A percentile compares a stretch with the other conserved stretches of the same genome.
phyloP scores from a whole-genome alignment of 2,113 vertebrate species.

The Brachyistius frenatus region DNA sequence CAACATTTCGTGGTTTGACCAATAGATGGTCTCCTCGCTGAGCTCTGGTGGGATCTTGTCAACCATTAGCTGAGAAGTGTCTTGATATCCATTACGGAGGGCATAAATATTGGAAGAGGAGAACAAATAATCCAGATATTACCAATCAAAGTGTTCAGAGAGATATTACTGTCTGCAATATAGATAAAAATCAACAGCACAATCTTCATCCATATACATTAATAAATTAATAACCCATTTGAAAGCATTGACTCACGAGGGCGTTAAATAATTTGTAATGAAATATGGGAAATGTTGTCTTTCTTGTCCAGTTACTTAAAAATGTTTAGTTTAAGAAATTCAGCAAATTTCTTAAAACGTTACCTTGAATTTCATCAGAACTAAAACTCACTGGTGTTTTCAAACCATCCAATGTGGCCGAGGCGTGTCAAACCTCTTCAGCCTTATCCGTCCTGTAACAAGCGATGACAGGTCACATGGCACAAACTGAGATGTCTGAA shows the following conservation, averaged over 20 bases:
- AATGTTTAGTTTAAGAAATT: not conserved
- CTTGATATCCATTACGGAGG: slow-evolving; percentile 71
- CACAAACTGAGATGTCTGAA: slow-evolving; percentile 78
- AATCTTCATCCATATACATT: slow-evolving; percentile 36
- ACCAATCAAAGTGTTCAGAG: slow-evolving; percentile 70
- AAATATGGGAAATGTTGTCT: slow-evolving; percentile 9
- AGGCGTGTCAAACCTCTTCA: slow-evolving; percentile 48
- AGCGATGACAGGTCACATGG: slow-evolving; percentile 75
- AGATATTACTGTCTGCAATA: slow-evolving; percentile 46
- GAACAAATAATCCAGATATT: slow-evolving; percentile 77
- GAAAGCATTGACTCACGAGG: slow-evolving; percentile 5
- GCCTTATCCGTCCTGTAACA: slow-evolving; percentile 42
- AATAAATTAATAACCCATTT: slow-evolving; percentile 43
- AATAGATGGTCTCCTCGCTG: slow-evolving; percentile 52
- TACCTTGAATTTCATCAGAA: slow-evolving; percentile 2
- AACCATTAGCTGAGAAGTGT: slow-evolving; percentile 65
- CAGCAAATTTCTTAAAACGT: not conserved
- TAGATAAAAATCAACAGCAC: slow-evolving; percentile 40
- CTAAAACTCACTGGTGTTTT: not conserved
- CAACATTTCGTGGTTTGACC: slow-evolving; percentile 63
- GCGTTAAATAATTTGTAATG: slow-evolving; percentile 24
- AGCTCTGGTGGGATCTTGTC: slow-evolving; percentile 50
- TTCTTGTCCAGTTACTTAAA: not conserved
- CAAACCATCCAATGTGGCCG: slow-evolving; percentile 4
- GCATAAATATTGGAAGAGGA: slow-evolving; percentile 82